Conservation (phyloP, 2,797 vertebrate genomes). For the Syndactyla subalaris region DNA sequence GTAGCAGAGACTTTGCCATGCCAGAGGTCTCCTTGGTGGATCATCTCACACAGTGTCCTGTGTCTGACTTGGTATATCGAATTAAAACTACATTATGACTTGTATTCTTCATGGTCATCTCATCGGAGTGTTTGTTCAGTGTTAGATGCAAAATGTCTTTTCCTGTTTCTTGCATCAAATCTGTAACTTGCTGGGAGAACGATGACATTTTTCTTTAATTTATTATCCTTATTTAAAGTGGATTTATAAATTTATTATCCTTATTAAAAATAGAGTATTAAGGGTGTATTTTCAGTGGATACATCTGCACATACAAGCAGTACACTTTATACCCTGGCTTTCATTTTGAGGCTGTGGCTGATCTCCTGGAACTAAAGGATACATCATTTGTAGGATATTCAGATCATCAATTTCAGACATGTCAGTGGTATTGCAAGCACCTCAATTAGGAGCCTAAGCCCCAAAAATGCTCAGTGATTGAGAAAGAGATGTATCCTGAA, state of each 20-base stretch:
- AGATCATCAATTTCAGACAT: not conserved
- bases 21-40: not conserved
- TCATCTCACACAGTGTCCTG: not conserved
- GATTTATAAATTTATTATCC: not conserved
- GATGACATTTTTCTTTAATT: fast-evolving
- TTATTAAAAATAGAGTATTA: not conserved
- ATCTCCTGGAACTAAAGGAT: not conserved
- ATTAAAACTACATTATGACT: not conserved
- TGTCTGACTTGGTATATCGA: not conserved
- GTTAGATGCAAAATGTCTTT: not conserved
- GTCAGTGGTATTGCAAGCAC: not conserved
- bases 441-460: not conserved
- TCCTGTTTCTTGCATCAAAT: not conserved
- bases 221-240: not conserved
- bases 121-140: not conserved
- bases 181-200: not conserved
- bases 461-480: not conserved
- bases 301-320: not conserved
- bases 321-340: not conserved
- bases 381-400: not conserved
- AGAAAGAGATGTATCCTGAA: not conserved
- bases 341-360: not conserved
- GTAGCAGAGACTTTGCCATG: not conserved
- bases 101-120: not conserved
- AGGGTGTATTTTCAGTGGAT: not conserved